phyloP scores from a whole-genome alignment of 2,888 invertebrate genomes.

The Alsophila aescularia region DNA sequence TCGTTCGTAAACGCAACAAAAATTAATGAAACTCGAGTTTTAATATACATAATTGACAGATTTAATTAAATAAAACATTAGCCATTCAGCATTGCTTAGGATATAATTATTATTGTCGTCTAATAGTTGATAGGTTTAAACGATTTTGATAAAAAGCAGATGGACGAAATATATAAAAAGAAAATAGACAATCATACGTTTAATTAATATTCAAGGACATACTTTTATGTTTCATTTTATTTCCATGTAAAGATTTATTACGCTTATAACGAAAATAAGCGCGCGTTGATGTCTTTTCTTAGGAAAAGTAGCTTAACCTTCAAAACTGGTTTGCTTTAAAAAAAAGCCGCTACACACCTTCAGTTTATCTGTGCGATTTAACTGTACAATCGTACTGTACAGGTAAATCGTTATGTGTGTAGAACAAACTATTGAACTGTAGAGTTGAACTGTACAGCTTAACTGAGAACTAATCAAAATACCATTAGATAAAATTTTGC shows the following conservation, averaged over 20 bases:
- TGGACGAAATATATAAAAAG: not conserved
- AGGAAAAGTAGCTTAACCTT: not conserved
- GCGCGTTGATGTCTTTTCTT: constrained; percentile 34
- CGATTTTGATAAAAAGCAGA: not conserved
- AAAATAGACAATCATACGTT: no score
- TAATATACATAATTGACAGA: constrained; percentile 1
- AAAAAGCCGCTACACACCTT: no score
- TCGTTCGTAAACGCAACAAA: not conserved
- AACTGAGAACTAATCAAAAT: no score
- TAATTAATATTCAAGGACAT: no score
- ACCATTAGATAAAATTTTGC: no score
- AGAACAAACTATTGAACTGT: no score
- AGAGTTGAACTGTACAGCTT: no score
- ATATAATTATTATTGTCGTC: constrained; percentile 15
- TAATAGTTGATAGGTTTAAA: constrained; percentile 10
- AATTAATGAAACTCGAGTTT: constrained; percentile 5
- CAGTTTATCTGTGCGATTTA: no score
- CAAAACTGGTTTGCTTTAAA: not conserved
- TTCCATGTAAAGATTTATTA: not conserved
- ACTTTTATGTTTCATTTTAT: no score
- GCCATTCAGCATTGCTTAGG: not conserved
- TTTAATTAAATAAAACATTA: constrained; percentile 19
- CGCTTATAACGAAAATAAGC: not conserved
- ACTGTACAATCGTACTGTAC: no score
- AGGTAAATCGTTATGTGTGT: no score